phyloP scores from a whole-genome alignment of 2,113 vertebrate species.

The Sitta europaea region DNA sequence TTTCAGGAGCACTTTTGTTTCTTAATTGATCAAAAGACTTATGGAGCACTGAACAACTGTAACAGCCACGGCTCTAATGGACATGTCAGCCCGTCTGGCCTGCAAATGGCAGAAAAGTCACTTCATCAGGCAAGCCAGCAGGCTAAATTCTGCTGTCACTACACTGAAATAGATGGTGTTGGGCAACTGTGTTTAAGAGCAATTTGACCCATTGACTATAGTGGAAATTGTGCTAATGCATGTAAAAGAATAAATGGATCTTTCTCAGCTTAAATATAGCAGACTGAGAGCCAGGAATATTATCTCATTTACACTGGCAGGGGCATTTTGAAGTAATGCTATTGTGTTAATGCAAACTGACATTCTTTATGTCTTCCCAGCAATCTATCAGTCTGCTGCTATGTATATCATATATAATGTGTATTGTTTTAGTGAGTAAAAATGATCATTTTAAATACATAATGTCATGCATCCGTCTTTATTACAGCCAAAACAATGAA shows the following conservation, averaged over 20 bases:
- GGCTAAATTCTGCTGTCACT: neutral
- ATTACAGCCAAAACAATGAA: neutral
- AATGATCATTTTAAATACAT: slow-evolving; percentile 8
- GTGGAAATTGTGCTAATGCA: neutral
- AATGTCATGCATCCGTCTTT: neutral
- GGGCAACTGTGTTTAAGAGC: neutral
- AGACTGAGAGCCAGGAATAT: neutral
- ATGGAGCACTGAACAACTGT: neutral
- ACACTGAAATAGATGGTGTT: neutral
- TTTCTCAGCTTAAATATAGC: neutral
- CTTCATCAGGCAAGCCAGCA: neutral
- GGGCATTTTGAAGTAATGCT: neutral
- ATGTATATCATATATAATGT: neutral
- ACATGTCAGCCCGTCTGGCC: neutral
- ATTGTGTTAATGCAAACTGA: neutral
- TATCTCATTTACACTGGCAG: neutral
- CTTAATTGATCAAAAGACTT: slow-evolving; percentile 33
- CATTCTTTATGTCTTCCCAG: neutral
- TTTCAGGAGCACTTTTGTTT: slow-evolving; percentile 10
- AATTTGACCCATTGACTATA: neutral
- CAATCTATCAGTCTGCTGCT: slow-evolving; percentile 10
- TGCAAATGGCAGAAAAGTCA: neutral
- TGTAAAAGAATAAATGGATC: neutral
- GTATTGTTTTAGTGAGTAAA: slow-evolving; percentile 41
- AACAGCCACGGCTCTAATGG: neutral